Percentiles rank a stretch among this genome's conserved stretches.
Evolutionary conservation across 2,113 vertebrate species (phyloP).

Genomic region (Orthonyx spaldingii): DNA sequence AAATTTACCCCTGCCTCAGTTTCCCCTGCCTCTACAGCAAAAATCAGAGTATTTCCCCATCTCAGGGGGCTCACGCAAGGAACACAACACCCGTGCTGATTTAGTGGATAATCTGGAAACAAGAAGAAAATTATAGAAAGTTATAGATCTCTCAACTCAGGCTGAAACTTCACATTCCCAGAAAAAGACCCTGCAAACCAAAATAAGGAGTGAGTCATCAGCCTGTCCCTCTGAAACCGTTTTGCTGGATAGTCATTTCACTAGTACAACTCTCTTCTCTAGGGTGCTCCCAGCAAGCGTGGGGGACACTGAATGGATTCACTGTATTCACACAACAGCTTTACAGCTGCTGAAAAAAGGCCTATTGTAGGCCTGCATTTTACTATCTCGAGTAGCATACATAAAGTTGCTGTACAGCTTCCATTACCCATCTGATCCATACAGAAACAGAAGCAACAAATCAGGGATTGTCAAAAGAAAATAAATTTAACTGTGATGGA

Average conservation of each 20-base stretch:
- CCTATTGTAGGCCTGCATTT: conserved; percentile 2
- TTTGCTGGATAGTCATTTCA: not conserved
- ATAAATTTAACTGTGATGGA: not conserved
- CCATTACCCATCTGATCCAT: conserved; percentile 42
- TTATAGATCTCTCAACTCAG: not conserved
- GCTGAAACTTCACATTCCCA: not conserved
- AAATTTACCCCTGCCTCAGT: not conserved
- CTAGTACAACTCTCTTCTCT: not conserved
- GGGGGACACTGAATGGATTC: conserved; percentile 9
- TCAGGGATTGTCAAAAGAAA: not conserved
- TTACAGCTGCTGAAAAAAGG: conserved; percentile 10
- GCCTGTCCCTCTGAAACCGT: not conserved
- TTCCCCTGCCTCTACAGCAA: not conserved
- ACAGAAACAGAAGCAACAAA: conserved; percentile 18
- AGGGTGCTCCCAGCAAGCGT: conserved; percentile 29
- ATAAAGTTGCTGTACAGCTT: conserved; percentile 54
- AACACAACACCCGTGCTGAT: not conserved
- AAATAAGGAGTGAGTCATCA: not conserved
- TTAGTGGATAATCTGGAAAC: not conserved
- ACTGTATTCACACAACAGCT: conserved; percentile 24
- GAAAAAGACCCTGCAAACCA: not conserved
- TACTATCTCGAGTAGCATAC: conserved; percentile 25
- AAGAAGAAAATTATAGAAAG: not conserved
- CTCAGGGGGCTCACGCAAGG: not conserved
- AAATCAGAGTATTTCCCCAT: not conserved